Conservation (phyloP, 2,888 invertebrate species). For the Agonum fuliginosum region DNA sequence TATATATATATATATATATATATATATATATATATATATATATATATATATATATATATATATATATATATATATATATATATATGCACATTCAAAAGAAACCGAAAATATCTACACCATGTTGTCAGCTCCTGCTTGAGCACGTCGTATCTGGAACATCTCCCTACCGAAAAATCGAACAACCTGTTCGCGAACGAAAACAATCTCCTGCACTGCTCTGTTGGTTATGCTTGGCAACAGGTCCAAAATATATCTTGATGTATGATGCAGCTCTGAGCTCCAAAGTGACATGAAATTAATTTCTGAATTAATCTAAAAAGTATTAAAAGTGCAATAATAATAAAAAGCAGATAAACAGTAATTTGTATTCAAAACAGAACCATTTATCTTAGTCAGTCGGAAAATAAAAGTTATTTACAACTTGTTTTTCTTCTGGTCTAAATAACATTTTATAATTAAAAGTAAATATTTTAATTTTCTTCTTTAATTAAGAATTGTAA, state of each 20-base stretch:
- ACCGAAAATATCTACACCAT: not conserved
- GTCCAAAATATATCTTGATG: constrained; percentile 3
- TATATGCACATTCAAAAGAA: constrained; percentile 34
- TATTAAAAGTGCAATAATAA: constrained; percentile 27
- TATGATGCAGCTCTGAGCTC: constrained; percentile 11
- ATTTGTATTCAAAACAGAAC: constrained; percentile 34
- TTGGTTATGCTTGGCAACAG: constrained; percentile 17
- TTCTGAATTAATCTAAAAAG: constrained; percentile 18
- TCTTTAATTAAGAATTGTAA: constrained; percentile 30
- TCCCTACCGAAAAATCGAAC: constrained; percentile 33
- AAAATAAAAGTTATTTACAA: constrained; percentile 39
- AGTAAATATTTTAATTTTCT: constrained; percentile 36
- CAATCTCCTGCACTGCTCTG: not conserved
- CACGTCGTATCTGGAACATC: not conserved
- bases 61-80: no score
- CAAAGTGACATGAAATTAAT: constrained; percentile 23
- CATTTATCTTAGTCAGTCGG: constrained; percentile 28
- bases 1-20: no score
- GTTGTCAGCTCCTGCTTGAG: not conserved
- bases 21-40: no score
- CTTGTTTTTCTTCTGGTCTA: constrained; percentile 31
- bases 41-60: not conserved
- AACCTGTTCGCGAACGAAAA: constrained; percentile 2
- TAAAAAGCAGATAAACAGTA: constrained; percentile 30
- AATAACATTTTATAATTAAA: constrained; percentile 39